These are phyloP conservation scores for Sphaerodactylus townsendi DNA, from an alignment of 2,113 vertebrate species.

Conservation along the genomic window DNA sequence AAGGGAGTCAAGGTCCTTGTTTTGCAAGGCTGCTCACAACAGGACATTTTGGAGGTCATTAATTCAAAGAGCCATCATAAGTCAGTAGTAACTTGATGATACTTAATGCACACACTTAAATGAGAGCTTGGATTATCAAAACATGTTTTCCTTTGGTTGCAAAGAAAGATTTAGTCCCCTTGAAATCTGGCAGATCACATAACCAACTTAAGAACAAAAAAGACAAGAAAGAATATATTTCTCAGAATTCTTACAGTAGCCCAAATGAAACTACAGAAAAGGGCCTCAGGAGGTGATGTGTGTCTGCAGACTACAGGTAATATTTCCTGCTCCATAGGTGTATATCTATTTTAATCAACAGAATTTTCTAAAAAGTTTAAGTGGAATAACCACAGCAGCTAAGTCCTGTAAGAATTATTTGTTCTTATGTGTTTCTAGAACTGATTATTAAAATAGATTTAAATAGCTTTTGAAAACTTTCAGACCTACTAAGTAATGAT, in stretches of 20 bases:
- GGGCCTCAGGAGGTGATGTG: background rate
- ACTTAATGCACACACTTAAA: background rate
- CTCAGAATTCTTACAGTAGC: background rate
- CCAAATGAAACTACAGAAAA: background rate
- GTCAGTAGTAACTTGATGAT: too few relatives aligned
- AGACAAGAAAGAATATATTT: background rate
- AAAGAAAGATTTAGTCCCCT: background rate
- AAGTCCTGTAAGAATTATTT: background rate
- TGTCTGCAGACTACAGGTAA: background rate
- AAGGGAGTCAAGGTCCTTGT: too few relatives aligned
- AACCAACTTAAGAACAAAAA: background rate
- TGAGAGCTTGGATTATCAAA: background rate
- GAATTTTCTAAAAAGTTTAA: conserved; percentile 20
- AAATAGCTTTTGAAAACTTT: conserved; percentile 66
- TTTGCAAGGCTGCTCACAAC: too few relatives aligned
- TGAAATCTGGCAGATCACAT: background rate
- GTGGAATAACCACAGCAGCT: conserved; percentile 17
- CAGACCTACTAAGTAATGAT: conserved; percentile 54
- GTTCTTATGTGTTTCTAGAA: background rate
- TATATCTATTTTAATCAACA: background rate
- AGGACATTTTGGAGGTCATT: too few relatives aligned
- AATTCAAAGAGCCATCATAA: too few relatives aligned
- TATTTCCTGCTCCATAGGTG: background rate
- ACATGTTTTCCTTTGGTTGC: background rate
- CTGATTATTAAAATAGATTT: conserved; percentile 52